Evolutionary conservation across 2,888 invertebrate genomes (phyloP).

Genomic region (Rhagonycha lutea): DNA sequence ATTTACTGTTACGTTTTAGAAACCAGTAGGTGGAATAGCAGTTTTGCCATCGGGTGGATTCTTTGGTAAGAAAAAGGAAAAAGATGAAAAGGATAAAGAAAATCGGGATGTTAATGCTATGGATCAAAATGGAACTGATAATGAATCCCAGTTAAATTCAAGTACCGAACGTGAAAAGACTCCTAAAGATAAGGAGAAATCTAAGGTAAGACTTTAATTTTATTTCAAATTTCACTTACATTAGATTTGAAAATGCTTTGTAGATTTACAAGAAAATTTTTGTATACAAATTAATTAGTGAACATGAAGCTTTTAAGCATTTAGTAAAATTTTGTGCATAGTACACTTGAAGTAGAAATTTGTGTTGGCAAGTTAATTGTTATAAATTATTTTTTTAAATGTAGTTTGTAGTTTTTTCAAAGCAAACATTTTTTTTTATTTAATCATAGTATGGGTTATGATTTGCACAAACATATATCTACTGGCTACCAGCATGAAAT

Average conservation of each 20-base stretch:
- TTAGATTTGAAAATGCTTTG: background rate
- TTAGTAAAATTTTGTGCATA: background rate
- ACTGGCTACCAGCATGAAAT: too few relatives aligned
- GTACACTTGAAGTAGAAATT: background rate
- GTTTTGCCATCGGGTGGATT: conserved; percentile 74
- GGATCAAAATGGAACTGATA: conserved; percentile 52
- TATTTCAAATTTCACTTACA: background rate
- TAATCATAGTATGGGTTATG: too few relatives aligned
- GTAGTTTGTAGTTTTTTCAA: background rate
- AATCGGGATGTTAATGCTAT: conserved; percentile 53
- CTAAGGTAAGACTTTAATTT: conserved; percentile 53
- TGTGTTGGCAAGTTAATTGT: background rate
- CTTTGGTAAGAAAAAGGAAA: conserved; percentile 61
- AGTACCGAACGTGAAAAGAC: conserved; percentile 51
- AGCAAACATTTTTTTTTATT: background rate
- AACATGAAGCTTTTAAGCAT: background rate
- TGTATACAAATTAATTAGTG: background rate
- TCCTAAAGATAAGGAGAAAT: conserved; percentile 57
- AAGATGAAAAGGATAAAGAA: conserved; percentile 64
- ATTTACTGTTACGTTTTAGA: conserved; percentile 60
- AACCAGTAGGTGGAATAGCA: conserved; percentile 82
- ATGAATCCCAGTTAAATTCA: conserved; percentile 47
- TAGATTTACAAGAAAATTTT: background rate
- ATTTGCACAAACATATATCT: too few relatives aligned
- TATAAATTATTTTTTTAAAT: background rate